phyloP scores from a whole-genome alignment of 2,888 invertebrate genomes.

The Cephonodes hylas region DNA sequence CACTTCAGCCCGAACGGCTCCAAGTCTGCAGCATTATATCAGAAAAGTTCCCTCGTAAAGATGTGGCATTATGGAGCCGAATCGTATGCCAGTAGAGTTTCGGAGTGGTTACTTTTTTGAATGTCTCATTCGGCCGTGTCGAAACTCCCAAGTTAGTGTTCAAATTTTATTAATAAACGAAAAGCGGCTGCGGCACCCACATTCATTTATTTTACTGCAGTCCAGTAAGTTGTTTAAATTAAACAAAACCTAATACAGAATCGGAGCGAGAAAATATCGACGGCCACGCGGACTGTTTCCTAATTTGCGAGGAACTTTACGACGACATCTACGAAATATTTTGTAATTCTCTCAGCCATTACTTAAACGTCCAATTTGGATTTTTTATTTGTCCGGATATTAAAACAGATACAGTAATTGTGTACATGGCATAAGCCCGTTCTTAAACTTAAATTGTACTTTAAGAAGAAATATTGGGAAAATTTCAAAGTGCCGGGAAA shows the following conservation, averaged over 20 bases:
- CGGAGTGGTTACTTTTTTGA: slow-evolving; percentile 48
- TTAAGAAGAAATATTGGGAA: slow-evolving; percentile 18
- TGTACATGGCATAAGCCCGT: background rate
- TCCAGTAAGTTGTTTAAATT: slow-evolving; percentile 43
- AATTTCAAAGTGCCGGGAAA: slow-evolving; percentile 17
- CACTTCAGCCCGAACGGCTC: slow-evolving; percentile 43
- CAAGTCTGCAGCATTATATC: slow-evolving; percentile 49
- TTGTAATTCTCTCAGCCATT: background rate
- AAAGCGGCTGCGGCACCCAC: slow-evolving; percentile 38
- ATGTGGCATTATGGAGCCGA: slow-evolving; percentile 52
- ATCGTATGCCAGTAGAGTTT: slow-evolving; percentile 58
- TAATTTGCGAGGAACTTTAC: slow-evolving; percentile 5
- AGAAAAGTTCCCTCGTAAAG: slow-evolving; percentile 69
- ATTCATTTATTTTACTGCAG: slow-evolving; percentile 45
- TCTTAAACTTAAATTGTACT: background rate
- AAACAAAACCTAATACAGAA: slow-evolving; percentile 37
- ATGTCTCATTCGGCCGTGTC: slow-evolving; percentile 48
- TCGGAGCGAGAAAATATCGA: slow-evolving; percentile 32
- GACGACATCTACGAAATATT: slow-evolving; percentile 5
- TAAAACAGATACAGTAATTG: background rate
- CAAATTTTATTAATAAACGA: slow-evolving; percentile 61
- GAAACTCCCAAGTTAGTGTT: slow-evolving; percentile 53
- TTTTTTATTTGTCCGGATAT: background rate
- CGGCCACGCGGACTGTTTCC: background rate
- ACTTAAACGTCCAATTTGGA: background rate